Evolutionary conservation across 2,888 invertebrate genomes (phyloP), one percentile per base, ranked within the genome.

Genomic region (Galeruca laticollis): DNA sequence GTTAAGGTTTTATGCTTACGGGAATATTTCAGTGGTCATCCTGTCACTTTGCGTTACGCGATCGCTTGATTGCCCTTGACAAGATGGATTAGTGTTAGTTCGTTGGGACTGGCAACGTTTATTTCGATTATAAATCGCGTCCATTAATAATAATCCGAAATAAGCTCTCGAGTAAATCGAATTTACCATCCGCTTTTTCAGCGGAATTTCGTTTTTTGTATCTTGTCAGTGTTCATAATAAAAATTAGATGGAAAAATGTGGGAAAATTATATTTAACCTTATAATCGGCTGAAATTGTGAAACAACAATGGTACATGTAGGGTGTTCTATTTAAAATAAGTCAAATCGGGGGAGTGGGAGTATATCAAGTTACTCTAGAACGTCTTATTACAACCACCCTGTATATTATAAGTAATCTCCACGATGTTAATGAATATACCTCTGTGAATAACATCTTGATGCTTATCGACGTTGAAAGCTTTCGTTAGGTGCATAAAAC

Each of bases 31-130:
- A 75, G 77, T 73, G 80, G 81, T 77, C 78, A 61, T 67, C 71
- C 78, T 79, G 80, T 81, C 81, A 78, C 78, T 76, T 78, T 75
- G 73, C 73, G 75, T 80, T 79, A 79, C 76, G 69, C 73, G 70
- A 72, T 76, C 77, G 78, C 73, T 72, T 76, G 77, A 72, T 78
- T 79, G 77, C 78, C 79, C 79, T 78, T 78, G 78, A 79, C 78
- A 79, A 81, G 81, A 80, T 78, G 79, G 71, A 74, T 74, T 74
- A 71, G 72, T 72, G 72, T 72, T 69, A 54, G 72, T 66, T 65
- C 56, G 63, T 66, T 54, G 66, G 54, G 59, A 51, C 69, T 70
- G 72, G 64, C 72, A 62, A 60, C 69, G 64, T 67, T 65, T 69
- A 70, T 72, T 70, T 60, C 64, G 52, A 62, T 72, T 67, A 69